Evolutionary conservation across 2,888 invertebrate genomes (phyloP), one percentile per base, ranked within the genome.

Genomic region (Scelioninae gen. 2): DNA sequence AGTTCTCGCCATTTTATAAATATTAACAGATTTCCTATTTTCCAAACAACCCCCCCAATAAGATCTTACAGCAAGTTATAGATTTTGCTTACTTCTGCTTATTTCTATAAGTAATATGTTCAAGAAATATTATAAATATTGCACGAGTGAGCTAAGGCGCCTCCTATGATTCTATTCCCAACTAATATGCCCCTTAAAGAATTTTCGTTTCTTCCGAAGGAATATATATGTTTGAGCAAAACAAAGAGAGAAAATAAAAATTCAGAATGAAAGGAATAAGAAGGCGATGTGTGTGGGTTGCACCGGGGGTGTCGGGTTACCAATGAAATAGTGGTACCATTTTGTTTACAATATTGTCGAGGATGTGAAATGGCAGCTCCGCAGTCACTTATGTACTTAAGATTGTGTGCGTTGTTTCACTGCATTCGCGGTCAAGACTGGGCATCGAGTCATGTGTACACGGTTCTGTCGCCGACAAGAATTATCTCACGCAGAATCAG

Each of bases 281-380:
- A 71, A 63, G 71, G 72, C 84, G 80, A 82, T 81, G 82, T 78
- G 85, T 85, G 85, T 85, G 84, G 84, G 84, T 85, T 82, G 81
- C 76, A 70, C 76, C 60, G 73, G 74, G 77, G 81, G 84, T 84
- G 79, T 86, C 82, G 79, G 83, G 85, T 86, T 86, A 83, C 85
- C 83, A 81, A 83, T 85, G 84, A 86, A 84, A 84, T 85, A 86
- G 81, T 82, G 85, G 85, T 83, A 85, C 84, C 84, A 85, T 84
- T 86, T 86, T 85, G 84, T 85, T 85, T 83, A 84, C 85, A 86
- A 84, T 85, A 85, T 84, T 82, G 84, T 82, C 81, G 78, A 78
- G 80, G 81, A 81, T 81, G 81, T 81, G 79, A 74, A 60, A 75
- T 76, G 78, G 74, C 76, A 73, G 73, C 68, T 60, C 50, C 60